These are phyloP conservation scores for Parazoanthus darwini DNA, from an alignment of 92 coral and sea anemone species.

Conservation along the genomic window DNA sequence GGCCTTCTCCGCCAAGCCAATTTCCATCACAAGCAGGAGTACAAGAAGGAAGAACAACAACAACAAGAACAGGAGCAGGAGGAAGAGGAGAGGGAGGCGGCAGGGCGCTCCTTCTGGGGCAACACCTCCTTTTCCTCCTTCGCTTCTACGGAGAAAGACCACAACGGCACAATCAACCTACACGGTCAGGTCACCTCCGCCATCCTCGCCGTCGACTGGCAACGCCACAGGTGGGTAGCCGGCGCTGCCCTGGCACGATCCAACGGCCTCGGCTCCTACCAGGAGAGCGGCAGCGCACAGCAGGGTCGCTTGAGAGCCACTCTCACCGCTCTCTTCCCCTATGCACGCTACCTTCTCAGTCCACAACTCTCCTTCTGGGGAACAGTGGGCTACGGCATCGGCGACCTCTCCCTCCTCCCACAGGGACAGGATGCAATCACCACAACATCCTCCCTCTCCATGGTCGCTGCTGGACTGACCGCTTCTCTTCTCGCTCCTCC, in stretches of 20 bases:
- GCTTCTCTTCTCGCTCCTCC: constrained; percentile 11
- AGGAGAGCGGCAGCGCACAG: constrained; percentile 17
- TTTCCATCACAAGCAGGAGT: constrained; percentile 4
- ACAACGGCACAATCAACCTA: constrained; percentile 14
- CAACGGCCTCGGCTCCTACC: constrained; percentile 17
- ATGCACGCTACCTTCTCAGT: constrained; percentile 15
- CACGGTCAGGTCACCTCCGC: constrained; percentile 17
- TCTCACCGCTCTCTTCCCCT: constrained; percentile 13
- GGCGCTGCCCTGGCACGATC: constrained; percentile 12
- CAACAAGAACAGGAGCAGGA: neutral
- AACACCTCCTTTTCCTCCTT: constrained; percentile 14
- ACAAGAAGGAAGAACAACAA: constrained; percentile 13
- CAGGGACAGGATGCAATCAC: constrained; percentile 15
- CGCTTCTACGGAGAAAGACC: constrained; percentile 12
- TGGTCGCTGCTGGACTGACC: constrained; percentile 10
- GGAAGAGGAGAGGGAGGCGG: neutral
- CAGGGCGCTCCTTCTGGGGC: constrained; percentile 15
- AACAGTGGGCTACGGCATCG: constrained; percentile 16
- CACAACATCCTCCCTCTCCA: constrained; percentile 6
- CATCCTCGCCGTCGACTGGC: constrained; percentile 17
- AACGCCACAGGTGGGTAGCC: constrained; percentile 11
- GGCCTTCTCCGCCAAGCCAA: constrained; percentile 16
- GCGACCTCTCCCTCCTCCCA: constrained; percentile 13
- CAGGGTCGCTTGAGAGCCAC: constrained; percentile 17
- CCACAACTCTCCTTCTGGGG: constrained; percentile 9